phyloP scores from a whole-genome alignment of 2,113 vertebrate species.

The Oncorhynchus mykiss region DNA sequence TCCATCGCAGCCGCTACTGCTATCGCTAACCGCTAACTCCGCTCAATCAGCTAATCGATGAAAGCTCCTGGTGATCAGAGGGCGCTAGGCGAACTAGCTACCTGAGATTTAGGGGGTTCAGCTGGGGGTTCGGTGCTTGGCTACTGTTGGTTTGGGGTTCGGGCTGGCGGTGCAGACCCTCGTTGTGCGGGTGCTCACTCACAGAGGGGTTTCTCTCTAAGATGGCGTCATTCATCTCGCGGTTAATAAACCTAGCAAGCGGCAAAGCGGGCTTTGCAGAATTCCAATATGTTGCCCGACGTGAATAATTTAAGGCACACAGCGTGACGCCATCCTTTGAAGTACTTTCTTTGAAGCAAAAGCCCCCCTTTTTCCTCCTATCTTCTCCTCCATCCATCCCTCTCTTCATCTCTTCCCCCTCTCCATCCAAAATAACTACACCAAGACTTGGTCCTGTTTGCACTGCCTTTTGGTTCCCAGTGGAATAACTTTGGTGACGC shows the following conservation, averaged over 20 bases:
- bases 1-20: neutral
- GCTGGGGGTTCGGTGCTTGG: neutral
- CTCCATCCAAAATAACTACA: neutral
- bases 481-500: neutral
- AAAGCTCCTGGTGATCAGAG: neutral
- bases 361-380: constrained; percentile 39
- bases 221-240: constrained; percentile 53
- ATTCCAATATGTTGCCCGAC: constrained; percentile 59
- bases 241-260: constrained; percentile 43
- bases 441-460: neutral
- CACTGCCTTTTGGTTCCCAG: neutral
- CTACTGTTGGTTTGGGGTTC: neutral
- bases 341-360: constrained; percentile 66
- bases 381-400: neutral
- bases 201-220: constrained; percentile 15
- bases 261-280: constrained; percentile 34
- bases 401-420: neutral
- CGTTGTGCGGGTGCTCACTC: constrained; percentile 7
- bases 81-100: constrained; percentile 9
- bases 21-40: neutral
- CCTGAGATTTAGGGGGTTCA: neutral
- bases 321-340: constrained; percentile 71
- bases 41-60: neutral
- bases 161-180: neutral
- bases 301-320: constrained; percentile 74